Base-by-base conservation (phyloP, 2,113 vertebrate genomes). In the Lethenteron camtschaticum region DNA sequence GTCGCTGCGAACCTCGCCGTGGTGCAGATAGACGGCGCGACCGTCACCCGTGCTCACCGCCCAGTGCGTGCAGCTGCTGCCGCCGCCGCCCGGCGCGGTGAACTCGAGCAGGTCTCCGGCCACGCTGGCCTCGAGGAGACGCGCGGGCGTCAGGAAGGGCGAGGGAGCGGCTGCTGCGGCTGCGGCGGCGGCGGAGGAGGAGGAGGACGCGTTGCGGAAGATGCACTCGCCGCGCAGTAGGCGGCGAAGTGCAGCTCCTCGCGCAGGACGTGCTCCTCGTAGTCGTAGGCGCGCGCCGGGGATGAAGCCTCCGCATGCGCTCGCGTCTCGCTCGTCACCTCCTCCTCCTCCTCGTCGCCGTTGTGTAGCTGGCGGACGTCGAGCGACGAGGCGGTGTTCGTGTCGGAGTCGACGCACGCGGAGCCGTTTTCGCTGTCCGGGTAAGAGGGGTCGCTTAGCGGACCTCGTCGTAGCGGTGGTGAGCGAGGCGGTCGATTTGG, bases 401-500 rank as follows among this genome's bases (percentile, higher is more conserved):
- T 95, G 70, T 99, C 96, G 41, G 94, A 99, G 70, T 96, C 94
- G 14, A 90, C 92, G 16, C 96, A 96, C 70, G 91, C 83, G 14
- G 88, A 86, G 11, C 85, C 84, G 14, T 87, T 89, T 56, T 90
- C 89, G 68, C 83, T 83, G 71, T 96, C 92, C 76, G 87, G 75
- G 56, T 90, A 89, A 2, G 89, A 85, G 1, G 92, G 90, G 74
- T 96, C 94, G 3, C 87, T 83, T 0, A 92, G 96, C 11, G 94
- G 79, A 99, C 90, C 83, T 95, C 94, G 70, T 82, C 87, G 77
- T 99, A 99, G 84, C 79, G 96, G 68, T 90, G 78, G 77, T 90
- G 94, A 70, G 92, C 95, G 73, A 96, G 79, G 79, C 94, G 96
- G 79, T 99, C 94, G 81, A 96, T 86, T 80, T 96, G 92, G 77